Base-by-base conservation (phyloP, 2,888 invertebrate species). In the Cryptophagus acutangulus region DNA sequence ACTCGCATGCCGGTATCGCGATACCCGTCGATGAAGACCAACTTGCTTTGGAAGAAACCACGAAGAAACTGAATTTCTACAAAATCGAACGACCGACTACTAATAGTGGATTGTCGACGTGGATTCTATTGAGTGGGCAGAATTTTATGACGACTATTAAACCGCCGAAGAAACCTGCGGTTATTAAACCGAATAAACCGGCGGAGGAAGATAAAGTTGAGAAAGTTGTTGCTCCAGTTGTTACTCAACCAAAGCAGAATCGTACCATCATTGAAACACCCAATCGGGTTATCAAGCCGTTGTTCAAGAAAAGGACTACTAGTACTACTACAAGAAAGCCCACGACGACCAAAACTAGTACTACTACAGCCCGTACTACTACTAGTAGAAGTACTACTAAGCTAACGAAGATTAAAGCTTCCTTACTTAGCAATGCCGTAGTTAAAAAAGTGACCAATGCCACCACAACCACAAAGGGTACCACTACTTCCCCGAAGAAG, bases 61-160 rank as follows among this genome's bases (percentile, higher is more conserved):
- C 62, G 9, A 67, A 66, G 34, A 66, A 64, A 50, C 31, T 65
- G 35, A 60, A 58, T 40, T 66, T 65, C 46, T 66, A 67, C 37
- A 70, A 68, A 59, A 40, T 66, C 13, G 65, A 62, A 51, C 57
- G 63, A 54, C 58, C 69, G 71, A 40, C 79, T 73, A 40, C 84
- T 74, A 33, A 75, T 75, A 15, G 76, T 38, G 84, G 84, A 1
- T 73, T 86, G 45, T 86, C 85, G 1, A 86, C 87, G 1, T 87
- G 86, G 87, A 80, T 86, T 44, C 70, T 85, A 12, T 63, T 87
- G 12, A 84, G 82, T 55, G 74, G 76, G 5, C 73, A 72, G 26
- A 26, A 37, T n/a, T 37, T 55, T 4, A 33, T 54, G 2, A 53
- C 59, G 0, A 41, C 54, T 15, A 63, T 59, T 41, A 46, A 61